Evolutionary conservation across 2,113 vertebrate genomes (phyloP), one percentile per base, ranked within the genome.

Genomic region (Gadus macrocephalus): DNA sequence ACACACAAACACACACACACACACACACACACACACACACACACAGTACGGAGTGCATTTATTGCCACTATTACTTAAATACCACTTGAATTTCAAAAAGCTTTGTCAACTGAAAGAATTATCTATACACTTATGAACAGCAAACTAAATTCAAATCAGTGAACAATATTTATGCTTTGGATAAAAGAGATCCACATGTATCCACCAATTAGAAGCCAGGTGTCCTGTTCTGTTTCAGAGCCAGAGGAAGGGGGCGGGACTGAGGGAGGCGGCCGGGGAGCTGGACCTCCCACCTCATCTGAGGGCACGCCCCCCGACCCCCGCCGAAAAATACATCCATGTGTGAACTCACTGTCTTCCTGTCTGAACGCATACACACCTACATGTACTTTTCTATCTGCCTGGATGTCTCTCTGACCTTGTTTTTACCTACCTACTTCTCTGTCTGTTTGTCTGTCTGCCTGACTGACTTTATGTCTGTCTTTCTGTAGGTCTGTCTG

Each of bases 191-290:
- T 35, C 31, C 31, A 35, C 31, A 35, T 35, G 31, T 5, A 4
- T 35, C 31, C 31, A 35, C 31, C 31, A 35, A 35, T 35, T 7
- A 35, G 31, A 35, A 35, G 6, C 6, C 31, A 59, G 19, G 60
- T 20, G 11, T 20, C 59, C 7, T 65, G 8, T 67, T n/a, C n/a
- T 53, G 0, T 62, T 70, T 71, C 67, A 91, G 88, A 81, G 69
- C 12, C 20, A 85, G 68, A 66, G 53, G 20, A 75, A 89, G 16
- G 78, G 67, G 16, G 8, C 27, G 27, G 81, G 79, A 73, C 67
- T 83, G 70, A 85, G 71, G 53, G 53, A 81, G 14, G 58, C 0
- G 1, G 8, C 19, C 1, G 42, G 42, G 42, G 74, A 38, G 58
- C 22, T 25, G 16, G 74, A 83, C 9, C 69, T 64, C 28, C 78